Conservation (phyloP, 2,888 invertebrate species). For the Labia minor region DNA sequence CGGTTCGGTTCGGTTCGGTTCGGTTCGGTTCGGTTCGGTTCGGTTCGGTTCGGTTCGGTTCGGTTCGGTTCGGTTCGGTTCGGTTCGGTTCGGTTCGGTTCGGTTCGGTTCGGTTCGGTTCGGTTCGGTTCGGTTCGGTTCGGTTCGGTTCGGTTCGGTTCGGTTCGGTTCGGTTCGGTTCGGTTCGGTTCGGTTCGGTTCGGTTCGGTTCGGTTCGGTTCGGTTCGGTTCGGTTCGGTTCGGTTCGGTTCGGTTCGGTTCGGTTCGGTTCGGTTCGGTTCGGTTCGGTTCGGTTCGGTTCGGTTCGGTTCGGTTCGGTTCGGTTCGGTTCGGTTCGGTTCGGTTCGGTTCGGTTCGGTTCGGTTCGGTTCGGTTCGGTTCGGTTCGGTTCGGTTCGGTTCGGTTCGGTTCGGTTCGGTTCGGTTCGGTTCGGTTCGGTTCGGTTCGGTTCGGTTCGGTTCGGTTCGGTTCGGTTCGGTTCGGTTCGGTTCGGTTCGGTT, state of each 20-base stretch:
- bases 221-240: slow-evolving; percentile 14
- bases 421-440: too few relatives aligned
- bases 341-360: slow-evolving; percentile 18
- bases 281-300: slow-evolving; percentile 15
- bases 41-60: slow-evolving; percentile 17
- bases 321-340: not conserved
- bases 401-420: slow-evolving; percentile 16
- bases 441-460: slow-evolving; percentile 18
- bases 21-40: slow-evolving; percentile 16
- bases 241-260: slow-evolving; percentile 17
- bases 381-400: slow-evolving; percentile 16
- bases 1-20: slow-evolving; percentile 16
- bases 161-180: slow-evolving; percentile 19
- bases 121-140: slow-evolving; percentile 17
- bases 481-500: not conserved
- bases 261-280: slow-evolving; percentile 14
- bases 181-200: slow-evolving; percentile 19
- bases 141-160: slow-evolving; percentile 18
- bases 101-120: slow-evolving; percentile 15
- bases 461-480: slow-evolving; percentile 17
- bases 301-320: slow-evolving; percentile 14
- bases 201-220: slow-evolving; percentile 16
- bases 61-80: slow-evolving; percentile 17
- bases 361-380: slow-evolving; percentile 18
- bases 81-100: not conserved